These are phyloP conservation scores for Pyrrhopygopsis socrates DNA, from an alignment of 2,888 invertebrate species.

Conservation along the genomic window DNA sequence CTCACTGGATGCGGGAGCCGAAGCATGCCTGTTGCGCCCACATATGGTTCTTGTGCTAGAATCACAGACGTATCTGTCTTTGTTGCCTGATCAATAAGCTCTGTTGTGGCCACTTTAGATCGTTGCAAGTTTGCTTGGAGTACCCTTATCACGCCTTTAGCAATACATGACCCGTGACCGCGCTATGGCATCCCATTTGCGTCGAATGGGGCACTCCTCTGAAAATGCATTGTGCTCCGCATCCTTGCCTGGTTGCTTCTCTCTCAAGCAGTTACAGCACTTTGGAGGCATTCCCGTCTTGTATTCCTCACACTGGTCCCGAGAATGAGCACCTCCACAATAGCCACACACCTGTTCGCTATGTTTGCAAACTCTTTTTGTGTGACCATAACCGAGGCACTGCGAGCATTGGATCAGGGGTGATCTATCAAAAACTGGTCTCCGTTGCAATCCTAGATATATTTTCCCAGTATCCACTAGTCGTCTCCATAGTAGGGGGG, in stretches of 20 bases:
- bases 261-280: no score
- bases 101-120: neutral
- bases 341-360: no score
- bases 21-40: neutral
- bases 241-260: no score
- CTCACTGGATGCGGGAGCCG: neutral
- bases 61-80: neutral
- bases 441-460: conserved; percentile 72
- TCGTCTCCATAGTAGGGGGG: conserved; percentile 50
- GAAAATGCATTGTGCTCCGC: neutral
- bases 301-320: no score
- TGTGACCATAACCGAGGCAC: conserved; percentile 84
- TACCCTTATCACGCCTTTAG: neutral
- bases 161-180: neutral
- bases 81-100: neutral
- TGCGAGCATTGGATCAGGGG: conserved; percentile 74
- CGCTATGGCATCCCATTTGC: neutral
- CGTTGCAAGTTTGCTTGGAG: neutral
- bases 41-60: neutral
- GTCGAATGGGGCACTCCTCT: neutral
- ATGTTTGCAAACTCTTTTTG: neutral
- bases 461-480: conserved; percentile 2
- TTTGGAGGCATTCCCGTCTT: neutral
- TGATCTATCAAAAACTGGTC: conserved; percentile 64
- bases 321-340: no score